phyloP scores from a whole-genome alignment of 2,113 vertebrate species.

The Rhadina sibilatrix region DNA sequence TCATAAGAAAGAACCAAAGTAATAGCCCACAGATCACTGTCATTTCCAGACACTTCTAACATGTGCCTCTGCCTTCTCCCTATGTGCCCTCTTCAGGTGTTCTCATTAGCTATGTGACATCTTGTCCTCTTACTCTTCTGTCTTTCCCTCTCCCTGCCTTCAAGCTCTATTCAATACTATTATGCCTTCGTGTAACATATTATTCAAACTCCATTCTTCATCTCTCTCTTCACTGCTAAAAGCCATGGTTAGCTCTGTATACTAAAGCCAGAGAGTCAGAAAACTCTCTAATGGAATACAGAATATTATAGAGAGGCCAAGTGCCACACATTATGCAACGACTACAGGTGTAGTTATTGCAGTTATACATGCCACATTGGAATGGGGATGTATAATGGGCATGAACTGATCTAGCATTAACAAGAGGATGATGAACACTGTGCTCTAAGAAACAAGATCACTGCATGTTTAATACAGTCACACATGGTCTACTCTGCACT shows the following conservation, averaged over 20 bases:
- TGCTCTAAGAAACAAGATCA: not conserved
- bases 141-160: not conserved
- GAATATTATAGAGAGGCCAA: not conserved
- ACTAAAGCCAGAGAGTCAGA: not conserved
- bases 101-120: not conserved
- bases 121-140: not conserved
- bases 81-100: not conserved
- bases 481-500: not conserved
- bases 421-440: not conserved
- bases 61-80: not conserved
- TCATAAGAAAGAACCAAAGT: not conserved
- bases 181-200: not conserved
- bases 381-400: not conserved
- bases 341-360: not conserved
- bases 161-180: not conserved
- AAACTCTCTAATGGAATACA: not conserved
- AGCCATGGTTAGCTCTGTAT: not conserved
- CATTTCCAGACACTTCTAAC: not conserved
- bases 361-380: not conserved
- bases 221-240: not conserved
- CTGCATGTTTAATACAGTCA: not conserved
- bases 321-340: not conserved
- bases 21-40: not conserved
- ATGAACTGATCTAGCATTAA: rapidly evolving
- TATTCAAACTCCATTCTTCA: not conserved